Base-by-base conservation (phyloP, 2,888 invertebrate genomes). In the Portevinia maculata region DNA sequence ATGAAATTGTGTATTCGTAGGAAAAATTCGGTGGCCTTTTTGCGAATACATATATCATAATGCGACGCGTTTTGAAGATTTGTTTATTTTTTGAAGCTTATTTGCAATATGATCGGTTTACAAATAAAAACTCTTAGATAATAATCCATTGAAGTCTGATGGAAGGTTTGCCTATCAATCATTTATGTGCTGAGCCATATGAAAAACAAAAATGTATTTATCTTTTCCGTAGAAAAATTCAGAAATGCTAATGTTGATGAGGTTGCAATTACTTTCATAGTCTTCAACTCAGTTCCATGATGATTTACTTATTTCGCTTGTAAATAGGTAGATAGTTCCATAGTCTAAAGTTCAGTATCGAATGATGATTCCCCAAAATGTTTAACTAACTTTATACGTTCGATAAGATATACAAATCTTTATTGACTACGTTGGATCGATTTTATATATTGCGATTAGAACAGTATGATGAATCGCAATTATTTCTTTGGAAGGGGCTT, bases 321-420 rank as follows among this genome's bases (percentile, higher is more conserved):
- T n/a, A n/a, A n/a, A n/a, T n/a, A n/a, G 15, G 50, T 30, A 50
- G 15, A 32, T 1, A 32, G 6, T 24, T 48, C 28, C 3, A 15
- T 28, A 50, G 24, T 50, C 30, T 8, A 50, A 50, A 44, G 19
- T 44, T 44, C 21, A 44, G 9, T n/a, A 11, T 44, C 44, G 9
- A 44, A 8, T 21, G 44, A 17, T 44, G 44, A 21, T 19, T 44
- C 44, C 15, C 9, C 3, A 3, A 41, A 15, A 15, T 8, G 39
- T 41, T 41, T 13, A 8, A 6, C 3, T 8, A 8, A 19, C 19
- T 19, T 19, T 17, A 19, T 17, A 15, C 9, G 3, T 8, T 17
- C 17, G 17, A 41, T 41, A 17, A 41, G 41, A 41, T 41, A 17
- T 41, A 24, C 24, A 3, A 24, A n/a, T n/a, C n/a, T n/a, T n/a